Conservation (phyloP, 2,113 vertebrate genomes). For the Octodon degus region DNA sequence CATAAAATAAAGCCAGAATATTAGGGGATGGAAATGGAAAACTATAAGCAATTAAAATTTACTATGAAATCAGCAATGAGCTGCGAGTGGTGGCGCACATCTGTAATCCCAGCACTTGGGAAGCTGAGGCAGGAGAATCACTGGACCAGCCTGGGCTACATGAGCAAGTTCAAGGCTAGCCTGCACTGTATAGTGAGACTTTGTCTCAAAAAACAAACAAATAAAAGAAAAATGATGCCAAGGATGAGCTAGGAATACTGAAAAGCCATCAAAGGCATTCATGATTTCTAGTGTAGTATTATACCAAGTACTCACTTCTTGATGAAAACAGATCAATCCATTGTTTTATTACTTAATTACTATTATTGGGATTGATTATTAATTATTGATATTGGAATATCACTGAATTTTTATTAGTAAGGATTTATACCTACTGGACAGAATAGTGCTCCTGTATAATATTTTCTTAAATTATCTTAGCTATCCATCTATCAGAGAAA, state of each 20-base stretch:
- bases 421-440: neutral
- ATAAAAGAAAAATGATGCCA: neutral
- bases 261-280: neutral
- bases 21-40: neutral
- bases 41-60: slow-evolving; percentile 40
- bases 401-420: neutral
- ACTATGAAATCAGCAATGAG: neutral
- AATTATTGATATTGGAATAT: neutral
- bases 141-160: too few species aligned
- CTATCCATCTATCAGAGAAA: neutral
- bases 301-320: neutral
- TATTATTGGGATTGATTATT: neutral
- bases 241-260: neutral
- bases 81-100: too few species aligned
- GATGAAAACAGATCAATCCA: neutral
- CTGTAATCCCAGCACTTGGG: too few species aligned
- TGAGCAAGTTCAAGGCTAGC: too few species aligned
- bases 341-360: slow-evolving; percentile 26
- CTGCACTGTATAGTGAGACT: too few species aligned
- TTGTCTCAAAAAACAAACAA: too few species aligned
- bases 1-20: neutral
- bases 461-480: slow-evolving; percentile 36
- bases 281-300: neutral
- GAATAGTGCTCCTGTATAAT: neutral
- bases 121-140: too few species aligned